Percentiles rank a stretch among this genome's conserved stretches.
Conservation (phyloP, 2,888 invertebrate species). For the Rugalucina vietnamica region DNA sequence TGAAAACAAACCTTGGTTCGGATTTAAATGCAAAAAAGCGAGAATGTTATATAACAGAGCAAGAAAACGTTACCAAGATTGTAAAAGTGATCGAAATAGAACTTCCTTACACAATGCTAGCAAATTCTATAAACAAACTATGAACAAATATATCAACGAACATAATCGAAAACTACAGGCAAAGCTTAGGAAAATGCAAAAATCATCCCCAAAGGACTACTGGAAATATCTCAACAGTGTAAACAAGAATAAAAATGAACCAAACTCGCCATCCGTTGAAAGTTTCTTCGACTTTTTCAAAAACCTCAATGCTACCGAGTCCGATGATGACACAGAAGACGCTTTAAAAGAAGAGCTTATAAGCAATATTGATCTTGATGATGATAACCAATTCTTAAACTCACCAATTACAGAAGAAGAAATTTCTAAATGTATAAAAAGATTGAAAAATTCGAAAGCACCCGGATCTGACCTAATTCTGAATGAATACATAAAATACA, state of each 20-base stretch:
- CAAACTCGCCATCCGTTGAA: not conserved
- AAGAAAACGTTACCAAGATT: not conserved
- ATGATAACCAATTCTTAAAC: not conserved
- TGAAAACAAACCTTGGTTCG: not conserved
- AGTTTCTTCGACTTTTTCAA: not conserved
- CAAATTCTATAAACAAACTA: not conserved
- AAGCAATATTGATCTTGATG: not conserved
- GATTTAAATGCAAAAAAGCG: not conserved
- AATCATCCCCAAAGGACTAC: not conserved
- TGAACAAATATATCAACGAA: not conserved
- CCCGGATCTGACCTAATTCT: not conserved
- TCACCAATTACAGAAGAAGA: constrained; percentile 3
- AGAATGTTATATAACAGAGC: not conserved
- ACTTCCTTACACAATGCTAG: not conserved
- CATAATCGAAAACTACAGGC: not conserved
- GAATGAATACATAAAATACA: constrained; percentile 22
- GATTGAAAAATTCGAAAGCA: not conserved
- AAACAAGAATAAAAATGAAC: not conserved
- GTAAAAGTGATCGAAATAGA: not conserved
- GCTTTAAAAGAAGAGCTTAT: not conserved
- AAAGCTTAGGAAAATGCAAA: not conserved
- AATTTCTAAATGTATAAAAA: not conserved
- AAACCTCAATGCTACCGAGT: not conserved
- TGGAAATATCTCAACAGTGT: not conserved
- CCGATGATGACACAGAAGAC: not conserved